Percentiles rank a stretch among this genome's conserved stretches.
Conservation (phyloP, 1,140 invertebrate genomes). For the Gyrodactylus bullatarudis region DNA sequence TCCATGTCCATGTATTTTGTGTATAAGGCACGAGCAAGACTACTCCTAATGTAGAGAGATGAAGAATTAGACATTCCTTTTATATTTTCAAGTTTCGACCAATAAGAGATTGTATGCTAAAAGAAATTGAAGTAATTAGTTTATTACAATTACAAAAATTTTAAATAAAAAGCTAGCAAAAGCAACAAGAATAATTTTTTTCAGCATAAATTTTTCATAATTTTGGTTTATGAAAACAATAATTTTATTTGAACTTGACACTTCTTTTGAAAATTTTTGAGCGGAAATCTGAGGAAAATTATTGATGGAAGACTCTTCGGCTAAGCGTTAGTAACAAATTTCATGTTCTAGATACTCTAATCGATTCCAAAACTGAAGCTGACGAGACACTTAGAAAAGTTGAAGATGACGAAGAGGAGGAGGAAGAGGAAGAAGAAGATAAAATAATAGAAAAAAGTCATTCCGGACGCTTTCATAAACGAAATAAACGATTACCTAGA, state of each 20-base stretch:
- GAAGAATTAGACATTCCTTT: neutral
- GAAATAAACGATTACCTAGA: neutral
- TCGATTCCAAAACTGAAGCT: too few relatives aligned
- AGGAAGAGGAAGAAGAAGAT: slow-evolving; percentile 7
- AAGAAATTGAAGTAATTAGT: too few relatives aligned
- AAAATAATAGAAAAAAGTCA: slow-evolving; percentile 5
- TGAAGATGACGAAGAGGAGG: slow-evolving; percentile 6
- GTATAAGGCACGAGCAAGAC: neutral
- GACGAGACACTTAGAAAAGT: neutral
- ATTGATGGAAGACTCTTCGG: too few relatives aligned
- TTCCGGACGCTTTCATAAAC: neutral
- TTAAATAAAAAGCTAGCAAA: neutral
- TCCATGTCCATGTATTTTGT: neutral
- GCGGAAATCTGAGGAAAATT: too few relatives aligned
- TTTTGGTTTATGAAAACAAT: neutral
- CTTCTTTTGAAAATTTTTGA: neutral
- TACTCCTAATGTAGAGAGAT: neutral
- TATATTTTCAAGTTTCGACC: neutral
- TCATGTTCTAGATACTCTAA: too few relatives aligned
- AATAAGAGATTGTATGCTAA: neutral
- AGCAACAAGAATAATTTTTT: neutral
- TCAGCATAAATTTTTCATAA: neutral
- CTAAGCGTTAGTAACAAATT: too few relatives aligned
- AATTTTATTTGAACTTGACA: neutral
- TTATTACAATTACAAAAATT: neutral